phyloP scores from a whole-genome alignment of 2,888 invertebrate genomes.

The Mamestra brassicae region DNA sequence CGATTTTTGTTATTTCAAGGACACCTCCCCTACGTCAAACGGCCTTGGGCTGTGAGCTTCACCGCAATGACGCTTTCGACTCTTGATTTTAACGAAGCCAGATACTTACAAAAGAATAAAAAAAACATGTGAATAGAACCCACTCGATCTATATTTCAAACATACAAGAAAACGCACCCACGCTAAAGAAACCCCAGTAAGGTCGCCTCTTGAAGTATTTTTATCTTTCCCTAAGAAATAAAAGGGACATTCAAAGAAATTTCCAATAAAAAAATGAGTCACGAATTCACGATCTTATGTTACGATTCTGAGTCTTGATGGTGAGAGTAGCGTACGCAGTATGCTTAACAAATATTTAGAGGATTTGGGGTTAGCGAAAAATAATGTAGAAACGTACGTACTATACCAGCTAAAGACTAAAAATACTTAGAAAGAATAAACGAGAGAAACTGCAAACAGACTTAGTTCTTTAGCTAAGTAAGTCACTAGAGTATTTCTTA shows the following conservation, averaged over 20 bases:
- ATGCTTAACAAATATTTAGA: conserved; percentile 10
- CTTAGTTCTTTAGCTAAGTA: conserved; percentile 7
- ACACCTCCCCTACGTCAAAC: conserved; percentile 7
- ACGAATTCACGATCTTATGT: conserved; percentile 5
- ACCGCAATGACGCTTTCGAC: conserved; percentile 36
- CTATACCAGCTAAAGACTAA: neutral
- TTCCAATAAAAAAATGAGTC: conserved; percentile 28
- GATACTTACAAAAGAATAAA: neutral
- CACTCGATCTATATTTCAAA: conserved; percentile 2
- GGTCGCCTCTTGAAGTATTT: conserved; percentile 6
- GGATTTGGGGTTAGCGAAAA: neutral
- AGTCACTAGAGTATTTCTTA: conserved; percentile 1
- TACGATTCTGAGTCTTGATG: neutral
- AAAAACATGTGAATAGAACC: neutral
- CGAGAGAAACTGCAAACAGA: neutral
- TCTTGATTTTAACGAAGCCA: conserved; percentile 4
- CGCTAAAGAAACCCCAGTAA: neutral
- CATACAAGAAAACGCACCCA: neutral
- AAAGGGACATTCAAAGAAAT: conserved; percentile 15
- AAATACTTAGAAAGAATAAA: conserved; percentile 2
- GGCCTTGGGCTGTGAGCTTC: conserved; percentile 24
- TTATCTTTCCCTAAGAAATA: neutral
- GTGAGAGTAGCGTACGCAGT: conserved; percentile 3
- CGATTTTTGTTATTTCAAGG: conserved; percentile 44
- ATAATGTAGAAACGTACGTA: neutral